Evolutionary conservation across 2,888 invertebrate species (phyloP).

Genomic region (Pandemis corylana): DNA sequence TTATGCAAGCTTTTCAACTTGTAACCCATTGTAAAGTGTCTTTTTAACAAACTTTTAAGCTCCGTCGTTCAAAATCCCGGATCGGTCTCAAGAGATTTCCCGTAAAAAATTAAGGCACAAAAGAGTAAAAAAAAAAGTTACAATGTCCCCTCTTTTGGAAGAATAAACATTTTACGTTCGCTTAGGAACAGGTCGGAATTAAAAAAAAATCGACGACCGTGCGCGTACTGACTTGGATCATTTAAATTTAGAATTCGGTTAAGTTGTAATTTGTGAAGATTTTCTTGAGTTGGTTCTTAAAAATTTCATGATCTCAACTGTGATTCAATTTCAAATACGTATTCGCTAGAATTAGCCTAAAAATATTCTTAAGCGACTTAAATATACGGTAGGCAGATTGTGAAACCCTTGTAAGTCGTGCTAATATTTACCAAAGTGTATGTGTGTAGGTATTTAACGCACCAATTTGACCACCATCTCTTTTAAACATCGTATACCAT

Average conservation of each 20-base stretch:
- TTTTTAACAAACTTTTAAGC: constrained; percentile 80
- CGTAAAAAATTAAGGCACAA: constrained; percentile 81
- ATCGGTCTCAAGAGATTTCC: constrained; percentile 74
- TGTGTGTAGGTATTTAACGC: too few relatives aligned
- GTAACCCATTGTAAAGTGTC: constrained; percentile 82
- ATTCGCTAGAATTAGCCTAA: too few relatives aligned
- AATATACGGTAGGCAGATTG: too few relatives aligned
- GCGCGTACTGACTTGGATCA: constrained; percentile 49
- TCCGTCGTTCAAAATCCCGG: constrained; percentile 74
- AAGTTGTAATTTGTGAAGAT: too few relatives aligned
- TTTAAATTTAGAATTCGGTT: constrained; percentile 5
- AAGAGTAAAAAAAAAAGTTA: constrained; percentile 73
- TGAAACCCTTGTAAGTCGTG: too few relatives aligned
- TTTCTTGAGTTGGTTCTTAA: too few relatives aligned
- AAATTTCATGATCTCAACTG: not conserved
- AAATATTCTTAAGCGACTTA: too few relatives aligned
- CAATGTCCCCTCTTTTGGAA: constrained; percentile 70
- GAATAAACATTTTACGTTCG: constrained; percentile 81
- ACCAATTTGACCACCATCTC: too few relatives aligned
- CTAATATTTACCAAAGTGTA: too few relatives aligned
- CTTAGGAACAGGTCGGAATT: constrained; percentile 67
- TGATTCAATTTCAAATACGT: not conserved
- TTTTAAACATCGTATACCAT: too few relatives aligned
- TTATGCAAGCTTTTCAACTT: constrained; percentile 70
- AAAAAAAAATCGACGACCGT: constrained; percentile 56